These are phyloP conservation scores for Mesoclemmys tuberculata DNA, from an alignment of 2,113 vertebrate species.

Conservation along the genomic window DNA sequence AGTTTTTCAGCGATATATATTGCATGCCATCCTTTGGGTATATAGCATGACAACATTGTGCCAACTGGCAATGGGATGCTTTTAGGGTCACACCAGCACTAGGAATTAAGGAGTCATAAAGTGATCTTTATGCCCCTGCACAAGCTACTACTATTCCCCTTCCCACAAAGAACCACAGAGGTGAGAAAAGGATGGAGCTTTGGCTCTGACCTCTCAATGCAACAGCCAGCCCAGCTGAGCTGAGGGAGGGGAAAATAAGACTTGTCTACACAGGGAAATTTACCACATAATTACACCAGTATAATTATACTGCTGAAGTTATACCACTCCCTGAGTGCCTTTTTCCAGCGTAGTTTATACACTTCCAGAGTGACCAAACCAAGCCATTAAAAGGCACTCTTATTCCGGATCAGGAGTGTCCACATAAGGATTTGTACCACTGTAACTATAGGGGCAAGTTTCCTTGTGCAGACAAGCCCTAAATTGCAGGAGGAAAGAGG, in stretches of 20 bases:
- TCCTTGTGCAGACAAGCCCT: too few species aligned
- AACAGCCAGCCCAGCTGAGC: neutral
- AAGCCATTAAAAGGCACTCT: neutral
- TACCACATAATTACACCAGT: neutral
- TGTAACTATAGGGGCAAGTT: too few species aligned
- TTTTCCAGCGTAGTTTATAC: neutral
- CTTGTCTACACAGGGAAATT: fast-evolving
- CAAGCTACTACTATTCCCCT: neutral
- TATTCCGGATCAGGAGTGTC: neutral
- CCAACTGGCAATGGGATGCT: too few species aligned
- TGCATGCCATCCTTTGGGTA: too few species aligned
- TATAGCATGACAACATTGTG: too few species aligned
- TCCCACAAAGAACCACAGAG: neutral
- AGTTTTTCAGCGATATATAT: too few species aligned
- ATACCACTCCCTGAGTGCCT: neutral
- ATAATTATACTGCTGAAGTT: too few species aligned
- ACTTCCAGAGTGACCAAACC: neutral
- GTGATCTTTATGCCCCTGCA: neutral
- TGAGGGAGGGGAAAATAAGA: neutral
- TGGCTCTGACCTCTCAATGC: neutral
- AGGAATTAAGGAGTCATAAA: too few species aligned
- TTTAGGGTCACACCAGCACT: too few species aligned
- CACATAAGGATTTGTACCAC: too few species aligned
- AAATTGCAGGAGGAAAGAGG: neutral
- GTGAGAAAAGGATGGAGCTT: neutral